Base-by-base conservation (phyloP, 2,888 invertebrate genomes). In the Microctonus hyperodae region DNA sequence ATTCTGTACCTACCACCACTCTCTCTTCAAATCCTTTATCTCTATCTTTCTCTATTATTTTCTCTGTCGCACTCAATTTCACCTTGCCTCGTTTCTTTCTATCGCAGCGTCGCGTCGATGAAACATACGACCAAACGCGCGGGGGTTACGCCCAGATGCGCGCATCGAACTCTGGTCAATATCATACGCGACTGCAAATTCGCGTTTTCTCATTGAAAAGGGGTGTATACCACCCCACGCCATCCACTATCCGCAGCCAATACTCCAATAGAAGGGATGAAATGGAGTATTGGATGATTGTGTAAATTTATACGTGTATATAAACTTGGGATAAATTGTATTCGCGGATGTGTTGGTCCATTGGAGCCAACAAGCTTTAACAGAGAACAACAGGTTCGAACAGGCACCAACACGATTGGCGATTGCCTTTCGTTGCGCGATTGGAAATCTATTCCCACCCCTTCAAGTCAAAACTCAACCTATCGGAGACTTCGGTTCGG, bases 391-490 rank as follows among this genome's bases (percentile, higher is more conserved):
- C 70, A 68, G 71, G 71, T 68, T 35, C 55, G 67, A 56, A 65
- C 56, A 64, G 35, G 57, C 59, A 57, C 72, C 44, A 16, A 44
- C 16, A 44, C 44, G 44, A 44, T 44, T 44, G 44, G 44, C 44
- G 44, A 44, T 44, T 16, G 44, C 44, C 7, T 44, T 44, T 44
- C 82, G 80, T 78, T 77, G 76, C 76, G 75, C 82, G 83, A 84
- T 84, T 83, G 83, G 83, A 83, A 84, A 84, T 84, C 83, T 84
- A 84, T 84, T 83, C 82, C 83, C 83, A 81, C 82, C 83, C 81
- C 83, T 83, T 76, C 75, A 78, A 81, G 83, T 83, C 83, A 82
- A 83, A 83, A 79, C 78, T 80, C 83, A 82, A 82, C 83, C 83
- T 84, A 84, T 84, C 83, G 83, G 83, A 82, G 83, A 77, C 81